Percentiles rank a stretch among this genome's conserved stretches.
Conservation (phyloP, 1,140 invertebrate genomes). For the Cepaea nemoralis region DNA sequence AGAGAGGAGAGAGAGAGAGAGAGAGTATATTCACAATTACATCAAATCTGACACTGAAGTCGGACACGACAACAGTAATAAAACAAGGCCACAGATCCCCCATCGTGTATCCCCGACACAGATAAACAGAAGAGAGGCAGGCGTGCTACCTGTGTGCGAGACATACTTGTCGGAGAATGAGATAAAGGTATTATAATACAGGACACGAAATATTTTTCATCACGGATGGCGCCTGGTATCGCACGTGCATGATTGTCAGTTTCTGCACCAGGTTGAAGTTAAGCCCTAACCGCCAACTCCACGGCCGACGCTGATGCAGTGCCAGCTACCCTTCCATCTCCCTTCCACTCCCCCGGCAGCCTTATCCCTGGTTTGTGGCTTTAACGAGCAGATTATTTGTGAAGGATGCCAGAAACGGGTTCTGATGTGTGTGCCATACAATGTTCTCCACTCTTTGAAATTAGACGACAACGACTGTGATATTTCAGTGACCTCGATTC, state of each 20-base stretch:
- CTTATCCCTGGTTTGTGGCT: background rate
- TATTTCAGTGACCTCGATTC: background rate
- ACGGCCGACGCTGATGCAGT: background rate
- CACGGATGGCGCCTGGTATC: background rate
- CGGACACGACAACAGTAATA: too few relatives aligned
- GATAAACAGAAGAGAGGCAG: background rate
- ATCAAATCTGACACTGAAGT: too few relatives aligned
- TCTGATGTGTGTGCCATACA: background rate
- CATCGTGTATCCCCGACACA: too few relatives aligned
- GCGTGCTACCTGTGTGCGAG: background rate
- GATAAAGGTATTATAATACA: background rate
- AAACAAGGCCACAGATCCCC: too few relatives aligned
- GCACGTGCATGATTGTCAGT: background rate
- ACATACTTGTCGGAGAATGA: background rate
- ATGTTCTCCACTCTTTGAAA: background rate
- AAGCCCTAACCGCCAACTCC: background rate
- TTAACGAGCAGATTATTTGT: background rate
- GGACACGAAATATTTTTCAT: background rate
- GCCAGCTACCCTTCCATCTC: background rate
- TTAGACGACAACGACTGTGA: background rate
- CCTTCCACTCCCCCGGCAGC: background rate
- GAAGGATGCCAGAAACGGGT: background rate
- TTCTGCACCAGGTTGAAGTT: background rate
- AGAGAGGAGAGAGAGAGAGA: too few relatives aligned
- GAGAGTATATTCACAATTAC: too few relatives aligned